Conservation (phyloP, 2,888 invertebrate genomes). For the Elysia crispata region DNA sequence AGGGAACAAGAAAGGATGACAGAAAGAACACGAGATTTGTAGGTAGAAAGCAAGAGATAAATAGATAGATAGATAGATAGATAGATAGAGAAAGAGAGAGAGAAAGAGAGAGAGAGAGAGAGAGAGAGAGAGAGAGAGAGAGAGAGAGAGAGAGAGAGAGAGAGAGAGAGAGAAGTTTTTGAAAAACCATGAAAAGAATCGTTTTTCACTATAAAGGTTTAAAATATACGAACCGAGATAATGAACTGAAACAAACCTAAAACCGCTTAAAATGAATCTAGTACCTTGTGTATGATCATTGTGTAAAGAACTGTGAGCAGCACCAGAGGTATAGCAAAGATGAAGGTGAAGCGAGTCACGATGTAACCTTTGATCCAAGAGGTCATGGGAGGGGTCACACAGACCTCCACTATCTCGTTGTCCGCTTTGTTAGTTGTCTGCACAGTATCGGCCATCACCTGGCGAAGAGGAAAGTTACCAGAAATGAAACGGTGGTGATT, state of each 20-base stretch:
- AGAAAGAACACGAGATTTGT: neutral
- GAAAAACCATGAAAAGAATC: too few relatives aligned
- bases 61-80: neutral
- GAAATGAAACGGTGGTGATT: too few relatives aligned
- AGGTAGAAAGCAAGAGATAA: constrained; percentile 22
- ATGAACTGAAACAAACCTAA: too few relatives aligned
- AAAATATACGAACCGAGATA: too few relatives aligned
- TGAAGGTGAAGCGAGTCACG: constrained; percentile 84
- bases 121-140: neutral
- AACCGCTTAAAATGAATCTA: too few relatives aligned
- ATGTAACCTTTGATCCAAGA: constrained; percentile 89
- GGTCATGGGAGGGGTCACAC: constrained; percentile 87
- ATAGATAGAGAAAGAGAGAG: neutral
- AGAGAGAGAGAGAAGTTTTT: too few relatives aligned
- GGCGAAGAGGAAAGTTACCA: neutral
- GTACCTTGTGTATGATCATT: constrained; percentile 55
- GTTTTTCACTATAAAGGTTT: too few relatives aligned
- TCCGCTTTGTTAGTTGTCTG: constrained; percentile 84
- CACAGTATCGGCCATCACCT: constrained; percentile 85
- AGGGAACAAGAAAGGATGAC: neutral
- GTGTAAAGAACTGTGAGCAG: constrained; percentile 57
- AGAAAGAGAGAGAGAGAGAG: neutral
- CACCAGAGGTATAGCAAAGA: constrained; percentile 87
- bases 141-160: neutral
- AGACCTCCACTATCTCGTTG: constrained; percentile 85